A percentile compares a stretch with the other conserved stretches of the same genome.
Conservation (phyloP, 2,797 vertebrate species). For the Perodicticus potto region DNA sequence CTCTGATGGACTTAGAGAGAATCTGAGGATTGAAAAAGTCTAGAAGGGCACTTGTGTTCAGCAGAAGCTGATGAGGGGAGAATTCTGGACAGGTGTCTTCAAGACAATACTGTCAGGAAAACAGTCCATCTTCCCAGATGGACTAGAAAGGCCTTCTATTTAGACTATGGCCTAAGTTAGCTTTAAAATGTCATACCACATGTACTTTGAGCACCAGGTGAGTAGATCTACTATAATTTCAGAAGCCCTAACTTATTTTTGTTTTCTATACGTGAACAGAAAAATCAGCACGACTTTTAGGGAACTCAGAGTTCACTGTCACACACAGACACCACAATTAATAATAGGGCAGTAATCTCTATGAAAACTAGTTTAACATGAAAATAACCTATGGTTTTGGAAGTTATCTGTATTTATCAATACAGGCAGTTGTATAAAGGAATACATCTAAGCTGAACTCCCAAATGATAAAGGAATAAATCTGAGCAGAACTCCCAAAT, state of each 20-base stretch:
- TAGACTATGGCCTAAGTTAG: not conserved
- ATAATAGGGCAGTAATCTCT: not conserved
- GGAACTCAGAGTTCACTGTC: not conserved
- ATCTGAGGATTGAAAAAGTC: conserved; percentile 25
- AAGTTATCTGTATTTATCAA: not conserved
- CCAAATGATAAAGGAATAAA: conserved; percentile 30
- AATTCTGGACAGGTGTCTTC: not conserved
- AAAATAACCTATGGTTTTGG: conserved; percentile 55
- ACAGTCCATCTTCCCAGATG: not conserved
- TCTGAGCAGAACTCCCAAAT: not conserved
- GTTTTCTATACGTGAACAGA: not conserved
- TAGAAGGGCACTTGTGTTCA: conserved; percentile 41
- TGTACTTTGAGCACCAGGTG: not conserved
- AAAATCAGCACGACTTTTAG: conserved; percentile 11
- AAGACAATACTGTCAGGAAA: not conserved
- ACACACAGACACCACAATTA: not conserved
- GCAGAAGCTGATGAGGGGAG: not conserved
- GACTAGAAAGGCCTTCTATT: not conserved
- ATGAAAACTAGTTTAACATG: conserved; percentile 18
- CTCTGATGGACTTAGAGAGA: conserved; percentile 56
- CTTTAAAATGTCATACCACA: not conserved
- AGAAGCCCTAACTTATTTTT: not conserved
- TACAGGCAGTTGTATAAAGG: not conserved
- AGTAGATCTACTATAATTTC: not conserved
- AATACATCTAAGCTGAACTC: too few relatives aligned